Base-by-base conservation (phyloP, 2,888 invertebrate species). In the Anoncus sp. region DNA sequence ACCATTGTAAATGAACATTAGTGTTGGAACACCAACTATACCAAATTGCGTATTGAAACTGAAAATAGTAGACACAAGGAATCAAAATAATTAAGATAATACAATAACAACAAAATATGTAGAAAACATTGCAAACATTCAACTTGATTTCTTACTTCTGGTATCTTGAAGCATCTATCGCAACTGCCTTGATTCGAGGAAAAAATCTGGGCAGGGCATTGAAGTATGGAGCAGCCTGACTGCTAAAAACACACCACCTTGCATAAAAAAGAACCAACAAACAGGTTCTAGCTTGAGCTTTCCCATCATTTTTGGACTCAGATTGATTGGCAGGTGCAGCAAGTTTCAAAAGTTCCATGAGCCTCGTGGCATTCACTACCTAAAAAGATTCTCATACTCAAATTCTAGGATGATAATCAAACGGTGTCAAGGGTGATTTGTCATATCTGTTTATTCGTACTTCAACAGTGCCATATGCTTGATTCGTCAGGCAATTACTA, bases 21-120 rank as follows among this genome's bases (percentile, higher is more conserved):
- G 89, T 3, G 97, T 97, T 7, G 98, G 98, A 45, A 98, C 95
- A 18, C 97, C 98, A 9, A 97, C 95, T 75, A 98, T 96, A 10
- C 98, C 98, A 91, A 97, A 97, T 85, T 97, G 97, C 0, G 97
- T 96, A 91, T 97, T 98, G 62, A 97, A 96, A 77, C 96, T 92
- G 79, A 71, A 88, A 85, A 65, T 63, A 71, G 47, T 24, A 57
- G 9, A 60, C n/a, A 51, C 1, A 20, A 3, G 2, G 27, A 16
- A 45, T 27, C 35, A 10, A 59, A 9, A 59, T n/a, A 10, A 38
- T 38, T 38, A 12, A 38, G 38, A 38, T 38, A 10, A 10, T 10
- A 12, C 9, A 38, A 38, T 38, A 38, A 2, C 5, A 6, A 38
- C 5, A 38, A 38, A 2, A 38, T 10, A 38, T 10, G 38, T 38